Percentiles rank a stretch among this genome's conserved stretches.
phyloP scores from a whole-genome alignment of 2,113 vertebrate genomes.

The Dolichallabes microphthalmus region DNA sequence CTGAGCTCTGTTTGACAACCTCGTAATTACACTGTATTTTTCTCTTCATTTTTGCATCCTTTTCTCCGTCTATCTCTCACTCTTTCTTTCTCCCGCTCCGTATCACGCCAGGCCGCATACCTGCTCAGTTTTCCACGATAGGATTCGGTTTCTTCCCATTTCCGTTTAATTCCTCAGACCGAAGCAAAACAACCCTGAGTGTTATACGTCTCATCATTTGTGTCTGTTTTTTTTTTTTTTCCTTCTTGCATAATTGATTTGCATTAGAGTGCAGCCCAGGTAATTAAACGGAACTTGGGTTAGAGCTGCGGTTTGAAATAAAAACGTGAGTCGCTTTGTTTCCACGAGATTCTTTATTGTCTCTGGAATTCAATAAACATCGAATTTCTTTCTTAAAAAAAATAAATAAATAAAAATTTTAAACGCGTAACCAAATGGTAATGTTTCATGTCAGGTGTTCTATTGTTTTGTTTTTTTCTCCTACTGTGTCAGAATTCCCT shows the following conservation, averaged over 20 bases:
- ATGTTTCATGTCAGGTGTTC: neutral
- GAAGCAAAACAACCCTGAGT: constrained; percentile 30
- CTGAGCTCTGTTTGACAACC: constrained; percentile 58
- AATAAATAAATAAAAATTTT: neutral
- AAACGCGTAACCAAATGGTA: neutral
- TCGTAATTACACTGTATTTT: constrained; percentile 62
- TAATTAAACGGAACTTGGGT: constrained; percentile 74
- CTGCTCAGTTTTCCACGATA: constrained; percentile 18
- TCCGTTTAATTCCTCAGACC: constrained; percentile 22
- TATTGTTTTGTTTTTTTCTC: too few species aligned
- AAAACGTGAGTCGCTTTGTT: constrained; percentile 66
- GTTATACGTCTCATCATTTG: constrained; percentile 72
- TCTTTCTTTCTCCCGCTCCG: constrained; percentile 15
- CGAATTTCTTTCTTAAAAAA: neutral
- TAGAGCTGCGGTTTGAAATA: constrained; percentile 71
- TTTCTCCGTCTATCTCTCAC: constrained; percentile 2
- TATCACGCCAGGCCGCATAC: constrained; percentile 26
- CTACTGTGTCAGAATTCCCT: too few species aligned
- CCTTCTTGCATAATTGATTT: constrained; percentile 76
- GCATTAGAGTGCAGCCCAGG: constrained; percentile 67
- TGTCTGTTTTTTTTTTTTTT: constrained; percentile 62
- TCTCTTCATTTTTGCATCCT: neutral
- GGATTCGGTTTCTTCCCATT: constrained; percentile 36
- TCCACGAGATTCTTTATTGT: constrained; percentile 62
- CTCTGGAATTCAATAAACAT: constrained; percentile 20